phyloP scores from a whole-genome alignment of 2,113 vertebrate genomes.

The Anser brachyrhynchus region DNA sequence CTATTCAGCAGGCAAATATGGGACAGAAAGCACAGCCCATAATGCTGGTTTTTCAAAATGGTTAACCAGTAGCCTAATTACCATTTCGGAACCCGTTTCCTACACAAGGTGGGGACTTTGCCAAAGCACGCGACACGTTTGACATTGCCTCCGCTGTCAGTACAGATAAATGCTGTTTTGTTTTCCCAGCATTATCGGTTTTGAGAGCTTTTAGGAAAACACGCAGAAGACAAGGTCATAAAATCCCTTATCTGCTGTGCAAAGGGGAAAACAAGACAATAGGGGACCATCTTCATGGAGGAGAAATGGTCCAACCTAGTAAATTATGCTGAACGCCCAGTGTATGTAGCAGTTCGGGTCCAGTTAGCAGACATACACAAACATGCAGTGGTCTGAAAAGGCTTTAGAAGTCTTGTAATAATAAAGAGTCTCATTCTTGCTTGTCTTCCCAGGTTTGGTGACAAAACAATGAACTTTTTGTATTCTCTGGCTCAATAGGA shows the following conservation, averaged over 20 bases:
- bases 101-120: constrained; percentile 17
- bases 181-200: constrained; percentile 20
- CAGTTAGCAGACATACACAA: constrained; percentile 66
- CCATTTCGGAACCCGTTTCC: constrained; percentile 30
- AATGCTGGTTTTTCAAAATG: background rate
- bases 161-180: constrained; percentile 37
- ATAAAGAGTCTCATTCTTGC: constrained; percentile 72
- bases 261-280: constrained; percentile 31
- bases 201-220: constrained; percentile 34
- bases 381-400: constrained; percentile 46
- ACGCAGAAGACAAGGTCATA: constrained; percentile 3
- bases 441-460: constrained; percentile 69
- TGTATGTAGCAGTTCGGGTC: constrained; percentile 64
- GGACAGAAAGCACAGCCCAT: background rate
- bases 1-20: background rate
- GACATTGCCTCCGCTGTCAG: constrained; percentile 6
- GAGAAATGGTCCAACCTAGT: constrained; percentile 28
- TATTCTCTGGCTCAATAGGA: constrained; percentile 52
- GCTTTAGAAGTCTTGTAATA: constrained; percentile 65
- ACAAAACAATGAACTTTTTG: constrained; percentile 71
- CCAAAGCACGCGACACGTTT: constrained; percentile 46
- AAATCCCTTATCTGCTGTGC: background rate
- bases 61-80: constrained; percentile 51
- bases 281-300: background rate
- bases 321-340: constrained; percentile 44